These are phyloP conservation scores for Agonopterix arenella DNA, from an alignment of 2,888 invertebrate species.

Conservation along the genomic window DNA sequence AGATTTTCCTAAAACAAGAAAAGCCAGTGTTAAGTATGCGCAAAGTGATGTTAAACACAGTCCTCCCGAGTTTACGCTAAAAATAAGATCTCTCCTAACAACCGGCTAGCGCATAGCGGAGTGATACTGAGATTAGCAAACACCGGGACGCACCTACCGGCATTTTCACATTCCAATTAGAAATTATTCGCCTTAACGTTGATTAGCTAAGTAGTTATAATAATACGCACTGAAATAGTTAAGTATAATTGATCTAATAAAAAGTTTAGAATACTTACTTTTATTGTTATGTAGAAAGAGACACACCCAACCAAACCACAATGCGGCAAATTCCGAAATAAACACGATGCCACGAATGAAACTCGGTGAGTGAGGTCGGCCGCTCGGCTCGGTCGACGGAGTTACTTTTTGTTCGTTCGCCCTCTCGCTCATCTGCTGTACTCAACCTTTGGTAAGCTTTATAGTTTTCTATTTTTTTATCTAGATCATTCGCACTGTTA, in stretches of 20 bases:
- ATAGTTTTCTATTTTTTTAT: too few relatives aligned
- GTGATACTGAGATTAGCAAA: conserved; percentile 9
- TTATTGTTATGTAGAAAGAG: conserved; percentile 27
- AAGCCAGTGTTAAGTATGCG: background rate
- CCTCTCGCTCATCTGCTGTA: conserved; percentile 43
- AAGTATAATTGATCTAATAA: background rate
- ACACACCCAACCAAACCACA: conserved; percentile 59
- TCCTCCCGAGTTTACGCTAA: conserved; percentile 27
- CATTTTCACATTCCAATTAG: background rate
- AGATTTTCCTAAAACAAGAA: conserved; percentile 49
- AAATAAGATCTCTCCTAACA: conserved; percentile 48
- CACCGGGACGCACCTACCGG: conserved; percentile 20
- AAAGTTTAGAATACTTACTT: conserved; percentile 40
- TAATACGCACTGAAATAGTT: background rate
- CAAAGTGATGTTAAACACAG: background rate
- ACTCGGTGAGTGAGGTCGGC: conserved; percentile 37
- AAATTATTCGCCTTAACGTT: conserved; percentile 5
- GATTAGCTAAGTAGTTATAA: background rate
- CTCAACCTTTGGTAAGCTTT: too few relatives aligned
- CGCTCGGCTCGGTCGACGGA: conserved; percentile 39
- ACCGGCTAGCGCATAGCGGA: conserved; percentile 51
- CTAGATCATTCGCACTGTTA: too few relatives aligned
- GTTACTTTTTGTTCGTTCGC: conserved; percentile 52
- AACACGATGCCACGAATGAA: conserved; percentile 36
- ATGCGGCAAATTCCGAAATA: conserved; percentile 58